Evolutionary conservation across 1,140 invertebrate genomes (phyloP).

Genomic region (Nautilus pompilius): DNA sequence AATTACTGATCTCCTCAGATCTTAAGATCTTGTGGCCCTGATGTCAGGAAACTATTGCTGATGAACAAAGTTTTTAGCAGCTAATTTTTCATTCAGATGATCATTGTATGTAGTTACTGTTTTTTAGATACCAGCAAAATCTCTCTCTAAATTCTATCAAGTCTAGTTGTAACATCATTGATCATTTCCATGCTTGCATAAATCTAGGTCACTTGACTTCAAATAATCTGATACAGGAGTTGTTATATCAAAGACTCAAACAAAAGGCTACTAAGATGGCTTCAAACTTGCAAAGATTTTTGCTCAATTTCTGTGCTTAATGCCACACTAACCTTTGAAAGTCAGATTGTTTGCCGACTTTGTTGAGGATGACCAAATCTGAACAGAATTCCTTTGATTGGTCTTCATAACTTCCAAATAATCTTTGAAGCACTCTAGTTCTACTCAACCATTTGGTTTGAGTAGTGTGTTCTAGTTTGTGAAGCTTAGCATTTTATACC

Average conservation of each 20-base stretch:
- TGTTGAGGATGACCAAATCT: not conserved
- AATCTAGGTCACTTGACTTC: not conserved
- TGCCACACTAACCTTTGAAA: not conserved
- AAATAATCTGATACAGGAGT: not conserved
- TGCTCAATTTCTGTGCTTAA: not conserved
- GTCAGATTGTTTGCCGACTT: not conserved
- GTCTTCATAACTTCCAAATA: no score
- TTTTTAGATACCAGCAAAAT: not conserved
- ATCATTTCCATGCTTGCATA: not conserved
- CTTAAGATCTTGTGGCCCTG: no score
- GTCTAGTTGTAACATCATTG: not conserved
- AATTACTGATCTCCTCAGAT: no score
- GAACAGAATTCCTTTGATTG: not conserved
- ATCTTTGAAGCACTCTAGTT: conserved; percentile 1
- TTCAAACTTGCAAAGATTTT: conserved; percentile 1
- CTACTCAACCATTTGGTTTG: not conserved
- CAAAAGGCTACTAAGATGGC: not conserved
- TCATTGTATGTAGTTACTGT: no score
- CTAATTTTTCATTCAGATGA: no score
- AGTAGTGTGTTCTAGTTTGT: not conserved
- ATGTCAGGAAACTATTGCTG: no score
- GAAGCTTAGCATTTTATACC: not conserved
- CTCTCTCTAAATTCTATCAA: not conserved
- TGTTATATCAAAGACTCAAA: not conserved
- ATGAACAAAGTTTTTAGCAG: no score